These are phyloP conservation scores for Raja brachyura DNA, from an alignment of 2,113 vertebrate genomes.

Conservation along the genomic window DNA sequence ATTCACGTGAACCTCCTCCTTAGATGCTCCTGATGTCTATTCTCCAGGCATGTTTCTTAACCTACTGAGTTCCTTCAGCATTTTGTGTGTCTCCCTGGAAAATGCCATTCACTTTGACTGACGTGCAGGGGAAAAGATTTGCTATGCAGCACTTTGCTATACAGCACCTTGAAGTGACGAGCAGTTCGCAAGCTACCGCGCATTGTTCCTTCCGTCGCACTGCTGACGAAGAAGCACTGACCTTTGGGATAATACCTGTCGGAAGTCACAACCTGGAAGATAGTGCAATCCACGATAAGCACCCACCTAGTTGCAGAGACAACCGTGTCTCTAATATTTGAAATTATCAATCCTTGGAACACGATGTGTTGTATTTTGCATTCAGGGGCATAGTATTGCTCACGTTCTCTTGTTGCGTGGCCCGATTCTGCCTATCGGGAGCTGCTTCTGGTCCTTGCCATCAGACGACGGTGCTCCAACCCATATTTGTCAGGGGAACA, in stretches of 20 bases:
- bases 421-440: not conserved
- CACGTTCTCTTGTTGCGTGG: not conserved
- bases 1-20: too few relatives aligned
- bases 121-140: not conserved
- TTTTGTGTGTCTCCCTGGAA: not conserved
- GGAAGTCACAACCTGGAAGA: not conserved
- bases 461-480: not conserved
- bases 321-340: not conserved
- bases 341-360: not conserved
- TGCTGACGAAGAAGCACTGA: not conserved
- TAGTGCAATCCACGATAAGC: not conserved
- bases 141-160: not conserved
- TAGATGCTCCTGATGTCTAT: too few relatives aligned
- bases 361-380: not conserved
- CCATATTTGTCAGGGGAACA: not conserved
- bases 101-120: not conserved
- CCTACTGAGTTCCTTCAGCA: too few relatives aligned
- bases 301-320: not conserved
- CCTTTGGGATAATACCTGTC: not conserved
- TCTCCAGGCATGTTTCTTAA: too few relatives aligned
- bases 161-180: not conserved
- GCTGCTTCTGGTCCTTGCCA: not conserved
- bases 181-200: not conserved
- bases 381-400: not conserved
- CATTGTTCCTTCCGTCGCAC: not conserved